Evolutionary conservation across 2,113 vertebrate species (phyloP).

Genomic region (Aspidoscelis tigris): DNA sequence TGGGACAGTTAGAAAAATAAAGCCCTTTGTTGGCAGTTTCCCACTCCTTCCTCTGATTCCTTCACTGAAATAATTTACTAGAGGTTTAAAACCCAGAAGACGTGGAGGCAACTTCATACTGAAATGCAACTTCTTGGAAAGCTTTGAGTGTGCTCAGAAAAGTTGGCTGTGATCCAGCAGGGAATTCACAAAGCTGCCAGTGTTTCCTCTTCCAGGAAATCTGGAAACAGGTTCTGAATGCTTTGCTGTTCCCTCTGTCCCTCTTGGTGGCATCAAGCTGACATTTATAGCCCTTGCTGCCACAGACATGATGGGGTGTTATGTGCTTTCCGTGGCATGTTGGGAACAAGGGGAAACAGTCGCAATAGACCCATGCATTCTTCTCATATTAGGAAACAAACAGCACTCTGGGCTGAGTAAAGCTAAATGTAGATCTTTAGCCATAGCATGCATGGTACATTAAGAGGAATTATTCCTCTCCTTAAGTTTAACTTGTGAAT

Average conservation of each 20-base stretch:
- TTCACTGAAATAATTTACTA: neutral
- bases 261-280: conserved; percentile 27
- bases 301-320: conserved; percentile 5
- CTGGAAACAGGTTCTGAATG: conserved; percentile 48
- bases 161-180: neutral
- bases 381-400: neutral
- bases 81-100: conserved; percentile 29
- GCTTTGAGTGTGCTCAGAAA: conserved; percentile 26
- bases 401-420: neutral
- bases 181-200: conserved; percentile 27
- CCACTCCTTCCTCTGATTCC: neutral
- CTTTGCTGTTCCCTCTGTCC: conserved; percentile 39
- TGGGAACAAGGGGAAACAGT: neutral
- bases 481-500: neutral
- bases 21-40: neutral
- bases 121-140: conserved; percentile 56
- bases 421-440: neutral
- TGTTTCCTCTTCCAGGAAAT: conserved; percentile 50
- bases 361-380: neutral
- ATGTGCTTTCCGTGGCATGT: neutral
- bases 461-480: neutral
- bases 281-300: neutral
- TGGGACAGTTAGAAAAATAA: neutral
- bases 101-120: conserved; percentile 21
- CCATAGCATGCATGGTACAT: rapidly evolving